Percentiles rank a stretch among this genome's conserved stretches.
Conservation (phyloP, 2,888 invertebrate species). For the Bruchidius siliquastri region DNA sequence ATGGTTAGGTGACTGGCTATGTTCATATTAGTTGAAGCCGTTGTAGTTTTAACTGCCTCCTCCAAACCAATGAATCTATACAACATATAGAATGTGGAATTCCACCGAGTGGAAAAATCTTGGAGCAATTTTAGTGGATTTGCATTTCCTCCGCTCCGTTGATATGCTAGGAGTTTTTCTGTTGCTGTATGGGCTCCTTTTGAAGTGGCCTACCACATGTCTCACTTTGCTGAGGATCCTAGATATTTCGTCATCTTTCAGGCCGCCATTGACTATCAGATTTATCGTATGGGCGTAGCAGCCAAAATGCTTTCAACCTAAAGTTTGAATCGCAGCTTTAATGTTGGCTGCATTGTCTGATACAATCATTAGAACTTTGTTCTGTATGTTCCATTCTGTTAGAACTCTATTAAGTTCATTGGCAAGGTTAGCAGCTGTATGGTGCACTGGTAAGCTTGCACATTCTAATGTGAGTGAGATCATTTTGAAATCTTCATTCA, state of each 20-base stretch:
- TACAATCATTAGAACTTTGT: slow-evolving; percentile 11
- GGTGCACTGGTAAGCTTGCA: background rate
- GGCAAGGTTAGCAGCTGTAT: background rate
- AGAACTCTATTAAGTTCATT: background rate
- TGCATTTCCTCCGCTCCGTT: slow-evolving; percentile 4
- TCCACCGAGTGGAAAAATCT: slow-evolving; percentile 14
- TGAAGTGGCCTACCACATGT: slow-evolving; percentile 12
- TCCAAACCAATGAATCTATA: slow-evolving; percentile 12
- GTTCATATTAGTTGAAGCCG: slow-evolving; percentile 12
- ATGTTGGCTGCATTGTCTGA: slow-evolving; percentile 19
- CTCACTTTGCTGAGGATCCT: slow-evolving; percentile 6
- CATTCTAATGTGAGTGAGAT: background rate
- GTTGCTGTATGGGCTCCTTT: slow-evolving; percentile 7
- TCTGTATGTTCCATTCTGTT: slow-evolving; percentile 6
- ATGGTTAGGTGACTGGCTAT: slow-evolving; percentile 10
- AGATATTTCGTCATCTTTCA: background rate
- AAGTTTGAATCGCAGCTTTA: slow-evolving; percentile 5
- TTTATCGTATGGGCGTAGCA: slow-evolving; percentile 13
- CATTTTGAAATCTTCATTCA: background rate
- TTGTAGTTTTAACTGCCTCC: slow-evolving; percentile 10
- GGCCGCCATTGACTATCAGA: slow-evolving; percentile 6
- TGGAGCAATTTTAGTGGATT: slow-evolving; percentile 11
- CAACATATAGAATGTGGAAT: slow-evolving; percentile 19
- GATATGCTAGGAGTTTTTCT: slow-evolving; percentile 10
- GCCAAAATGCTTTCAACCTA: slow-evolving; percentile 10